Evolutionary conservation across 1,140 invertebrate species (phyloP).

Genomic region (Plodia interpunctella): DNA sequence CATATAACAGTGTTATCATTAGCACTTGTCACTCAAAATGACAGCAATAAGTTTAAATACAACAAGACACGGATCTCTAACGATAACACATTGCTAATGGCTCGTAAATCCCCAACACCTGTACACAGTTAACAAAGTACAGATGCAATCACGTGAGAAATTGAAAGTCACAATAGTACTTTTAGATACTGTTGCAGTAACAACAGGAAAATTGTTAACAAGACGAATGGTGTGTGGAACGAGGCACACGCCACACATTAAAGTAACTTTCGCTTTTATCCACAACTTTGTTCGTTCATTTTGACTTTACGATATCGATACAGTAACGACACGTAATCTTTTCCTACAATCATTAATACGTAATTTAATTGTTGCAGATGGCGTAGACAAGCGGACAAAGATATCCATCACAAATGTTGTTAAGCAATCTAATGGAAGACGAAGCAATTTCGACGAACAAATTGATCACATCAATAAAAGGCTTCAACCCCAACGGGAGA

Average conservation of each 20-base stretch:
- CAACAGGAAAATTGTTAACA: not conserved
- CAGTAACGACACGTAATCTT: constrained; percentile 15
- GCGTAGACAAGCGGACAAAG: constrained; percentile 58
- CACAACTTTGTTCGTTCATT: not conserved
- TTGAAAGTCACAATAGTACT: constrained; percentile 1
- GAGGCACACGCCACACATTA: not conserved
- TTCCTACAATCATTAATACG: constrained; percentile 23
- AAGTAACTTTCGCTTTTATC: not conserved
- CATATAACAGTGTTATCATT: no score
- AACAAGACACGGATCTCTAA: not conserved
- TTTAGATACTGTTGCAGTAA: not conserved
- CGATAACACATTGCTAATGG: not conserved
- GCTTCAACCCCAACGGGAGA: constrained; percentile 46
- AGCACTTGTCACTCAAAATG: no score
- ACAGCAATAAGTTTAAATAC: not conserved
- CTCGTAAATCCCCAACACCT: constrained; percentile 3
- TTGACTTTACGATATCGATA: not conserved
- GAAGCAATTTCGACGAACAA: constrained; percentile 51
- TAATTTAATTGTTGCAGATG: constrained; percentile 64
- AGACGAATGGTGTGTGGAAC: not conserved
- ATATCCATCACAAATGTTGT: constrained; percentile 58
- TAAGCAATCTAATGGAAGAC: constrained; percentile 62
- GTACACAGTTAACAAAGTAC: not conserved
- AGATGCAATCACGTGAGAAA: constrained; percentile 4
- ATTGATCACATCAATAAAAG: constrained; percentile 55